Base-by-base conservation (phyloP, 2,888 invertebrate species). In the Belgica antarctica region DNA sequence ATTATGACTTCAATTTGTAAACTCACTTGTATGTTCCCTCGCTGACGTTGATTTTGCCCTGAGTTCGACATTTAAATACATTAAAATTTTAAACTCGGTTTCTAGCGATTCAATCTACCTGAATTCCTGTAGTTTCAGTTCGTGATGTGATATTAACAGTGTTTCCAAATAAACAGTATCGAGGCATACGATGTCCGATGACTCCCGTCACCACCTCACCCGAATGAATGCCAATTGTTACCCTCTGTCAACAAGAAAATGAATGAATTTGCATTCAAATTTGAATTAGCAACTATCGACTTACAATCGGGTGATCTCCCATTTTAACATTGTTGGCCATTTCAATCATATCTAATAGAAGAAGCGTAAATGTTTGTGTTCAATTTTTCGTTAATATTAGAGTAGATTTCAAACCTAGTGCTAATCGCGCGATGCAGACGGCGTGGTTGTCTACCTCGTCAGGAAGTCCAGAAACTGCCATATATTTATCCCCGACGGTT, bases 331-430 rank as follows among this genome's bases (percentile, higher is more conserved):
- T 89, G 75, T 90, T 87, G 0, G 93, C 90, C 71, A 94, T 85
- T 78, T 96, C 96, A 93, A 96, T 94, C 92, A 96, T 94, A 77
- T 96, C 96, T n/a, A n/a, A n/a, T n/a, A n/a, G n/a, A n/a, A n/a
- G n/a, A n/a, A n/a, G n/a, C n/a, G n/a, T n/a, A n/a, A n/a, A n/a
- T n/a, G n/a, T n/a, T n/a, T n/a, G n/a, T n/a, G n/a, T n/a, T n/a
- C n/a, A n/a, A n/a, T n/a, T n/a, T n/a, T n/a, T n/a, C n/a, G n/a
- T n/a, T n/a, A n/a, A n/a, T n/a, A n/a, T n/a, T n/a, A n/a, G n/a
- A n/a, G n/a, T n/a, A n/a, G n/a, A n/a, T n/a, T n/a, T n/a, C n/a
- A n/a, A n/a, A n/a, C n/a, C n/a, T 24, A 96, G 81, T 5, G 96
- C 96, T 34, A 96, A 83, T 71, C 88, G 84, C 0, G 91, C 94